phyloP scores from a whole-genome alignment of 2,797 vertebrate genomes.

The Bovichtus variegatus region DNA sequence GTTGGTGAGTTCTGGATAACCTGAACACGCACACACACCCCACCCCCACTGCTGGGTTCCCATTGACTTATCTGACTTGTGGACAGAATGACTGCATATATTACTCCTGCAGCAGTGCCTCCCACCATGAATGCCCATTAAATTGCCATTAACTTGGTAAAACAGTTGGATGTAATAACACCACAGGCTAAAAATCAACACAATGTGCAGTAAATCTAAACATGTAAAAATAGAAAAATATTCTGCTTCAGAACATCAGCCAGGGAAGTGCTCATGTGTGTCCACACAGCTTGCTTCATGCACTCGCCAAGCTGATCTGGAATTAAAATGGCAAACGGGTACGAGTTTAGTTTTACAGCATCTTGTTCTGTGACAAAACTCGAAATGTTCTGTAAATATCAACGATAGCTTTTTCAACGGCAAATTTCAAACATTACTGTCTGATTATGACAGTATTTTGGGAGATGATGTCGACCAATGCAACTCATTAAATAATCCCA shows the following conservation, averaged over 20 bases:
- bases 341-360: background rate
- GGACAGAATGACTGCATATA: slow-evolving; percentile 50
- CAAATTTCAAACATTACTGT: slow-evolving; percentile 9
- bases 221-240: slow-evolving; percentile 21
- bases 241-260: slow-evolving; percentile 12
- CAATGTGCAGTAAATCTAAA: slow-evolving; percentile 33
- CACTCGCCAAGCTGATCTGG: background rate
- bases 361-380: background rate
- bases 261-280: background rate
- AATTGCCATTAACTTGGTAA: slow-evolving; percentile 62
- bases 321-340: background rate
- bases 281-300: background rate
- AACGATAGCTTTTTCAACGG: background rate
- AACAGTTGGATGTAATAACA: slow-evolving; percentile 27
- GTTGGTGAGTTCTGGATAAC: slow-evolving; percentile 56
- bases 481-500: slow-evolving; percentile 24
- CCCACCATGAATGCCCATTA: slow-evolving; percentile 42
- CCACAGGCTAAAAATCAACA: slow-evolving; percentile 39
- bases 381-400: background rate
- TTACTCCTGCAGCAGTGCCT: slow-evolving; percentile 57
- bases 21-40: slow-evolving; percentile 29
- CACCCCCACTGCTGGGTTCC: slow-evolving; percentile 44
- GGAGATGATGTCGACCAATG: background rate
- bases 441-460: slow-evolving; percentile 9
- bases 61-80: slow-evolving; percentile 63